These are phyloP conservation scores for Parasteatoda lunata DNA, from an alignment of 2,888 invertebrate genomes.

Conservation along the genomic window DNA sequence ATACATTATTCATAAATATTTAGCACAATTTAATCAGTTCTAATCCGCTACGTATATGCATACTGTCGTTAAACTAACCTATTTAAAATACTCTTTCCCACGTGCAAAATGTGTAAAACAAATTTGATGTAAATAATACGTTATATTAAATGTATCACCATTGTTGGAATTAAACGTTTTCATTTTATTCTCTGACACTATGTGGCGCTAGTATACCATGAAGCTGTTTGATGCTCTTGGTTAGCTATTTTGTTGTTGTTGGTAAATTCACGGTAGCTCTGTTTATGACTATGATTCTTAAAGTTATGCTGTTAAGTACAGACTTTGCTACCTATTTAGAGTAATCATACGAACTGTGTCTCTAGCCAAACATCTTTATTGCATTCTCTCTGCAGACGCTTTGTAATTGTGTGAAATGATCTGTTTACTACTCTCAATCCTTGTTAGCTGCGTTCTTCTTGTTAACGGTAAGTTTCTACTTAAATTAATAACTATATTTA, in stretches of 20 bases:
- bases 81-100: too few species aligned
- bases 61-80: too few species aligned
- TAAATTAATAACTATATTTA: too few species aligned
- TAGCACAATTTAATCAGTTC: too few species aligned
- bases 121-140: too few species aligned
- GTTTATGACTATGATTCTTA: not conserved
- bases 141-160: not conserved
- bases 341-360: too few species aligned
- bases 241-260: not conserved
- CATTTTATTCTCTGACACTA: not conserved
- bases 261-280: not conserved
- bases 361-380: not conserved
- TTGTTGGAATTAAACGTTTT: not conserved
- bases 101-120: too few species aligned
- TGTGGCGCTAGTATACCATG: conserved; percentile 17
- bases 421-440: not conserved
- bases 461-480: too few species aligned
- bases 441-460: not conserved
- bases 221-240: not conserved
- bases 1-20: too few species aligned
- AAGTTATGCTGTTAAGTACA: too few species aligned
- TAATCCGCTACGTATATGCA: too few species aligned
- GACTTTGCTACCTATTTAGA: too few species aligned
- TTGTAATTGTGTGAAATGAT: not conserved
- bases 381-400: not conserved